Evolutionary conservation across 1,140 invertebrate genomes (phyloP).

Genomic region (Battus philenor): DNA sequence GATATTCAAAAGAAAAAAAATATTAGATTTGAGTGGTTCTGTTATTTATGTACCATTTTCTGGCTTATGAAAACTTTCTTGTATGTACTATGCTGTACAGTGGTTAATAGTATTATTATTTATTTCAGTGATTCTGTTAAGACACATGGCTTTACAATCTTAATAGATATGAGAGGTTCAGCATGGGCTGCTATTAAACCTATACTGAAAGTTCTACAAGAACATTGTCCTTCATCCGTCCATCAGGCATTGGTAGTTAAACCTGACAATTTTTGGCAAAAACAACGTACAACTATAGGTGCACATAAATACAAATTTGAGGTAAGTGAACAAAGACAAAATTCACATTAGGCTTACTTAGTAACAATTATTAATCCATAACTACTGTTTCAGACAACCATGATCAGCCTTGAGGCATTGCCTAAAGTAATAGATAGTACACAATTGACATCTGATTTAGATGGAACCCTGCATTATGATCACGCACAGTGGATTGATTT

Average conservation of each 20-base stretch:
- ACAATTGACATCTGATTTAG: slow-evolving; percentile 95
- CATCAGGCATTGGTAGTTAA: slow-evolving; percentile 97
- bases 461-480: slow-evolving; percentile 95
- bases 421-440: slow-evolving; percentile 93
- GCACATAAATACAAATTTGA: slow-evolving; percentile 99
- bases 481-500: slow-evolving; percentile 98
- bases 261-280: slow-evolving; percentile 99
- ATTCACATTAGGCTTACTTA: background rate
- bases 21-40: no score
- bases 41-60: no score
- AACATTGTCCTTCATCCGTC: slow-evolving; percentile 92
- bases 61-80: no score
- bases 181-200: slow-evolving; percentile 98
- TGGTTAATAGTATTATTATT: no score
- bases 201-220: slow-evolving; percentile 96
- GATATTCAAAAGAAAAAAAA: no score
- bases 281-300: slow-evolving; percentile 96
- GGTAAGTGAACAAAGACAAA: slow-evolving; percentile 80
- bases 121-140: slow-evolving; percentile 90
- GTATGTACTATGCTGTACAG: no score
- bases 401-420: slow-evolving; percentile 96
- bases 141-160: slow-evolving; percentile 93
- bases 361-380: slow-evolving; percentile 3
- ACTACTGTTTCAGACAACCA: slow-evolving; percentile 88
- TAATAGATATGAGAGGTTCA: slow-evolving; percentile 95